A percentile compares a stretch with the other conserved stretches of the same genome.
Evolutionary conservation across 2,888 invertebrate species (phyloP).

Genomic region (Athripsodes cinereus): DNA sequence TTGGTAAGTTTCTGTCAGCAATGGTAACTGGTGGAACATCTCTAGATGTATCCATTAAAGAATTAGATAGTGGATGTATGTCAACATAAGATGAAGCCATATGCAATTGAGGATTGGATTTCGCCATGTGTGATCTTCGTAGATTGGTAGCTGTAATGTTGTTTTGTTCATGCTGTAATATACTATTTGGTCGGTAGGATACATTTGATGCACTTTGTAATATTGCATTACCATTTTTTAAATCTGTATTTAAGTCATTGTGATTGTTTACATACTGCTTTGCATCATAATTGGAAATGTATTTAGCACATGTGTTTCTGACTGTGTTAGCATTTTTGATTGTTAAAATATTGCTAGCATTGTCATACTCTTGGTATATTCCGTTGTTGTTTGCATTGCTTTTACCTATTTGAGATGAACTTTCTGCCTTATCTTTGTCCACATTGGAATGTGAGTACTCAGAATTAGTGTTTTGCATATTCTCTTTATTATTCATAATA

Average conservation of each 20-base stretch:
- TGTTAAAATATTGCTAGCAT: background rate
- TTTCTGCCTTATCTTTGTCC: too few relatives aligned
- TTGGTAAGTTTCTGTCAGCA: too few relatives aligned
- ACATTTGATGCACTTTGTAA: background rate
- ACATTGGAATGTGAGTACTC: background rate
- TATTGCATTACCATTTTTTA: background rate
- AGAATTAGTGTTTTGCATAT: background rate
- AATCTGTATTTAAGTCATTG: background rate
- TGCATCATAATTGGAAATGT: background rate
- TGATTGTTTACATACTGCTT: background rate
- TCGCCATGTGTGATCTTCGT: background rate
- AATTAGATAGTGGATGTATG: slow-evolving; percentile 9
- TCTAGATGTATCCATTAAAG: slow-evolving; percentile 2
- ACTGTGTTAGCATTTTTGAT: background rate
- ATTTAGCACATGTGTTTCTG: background rate
- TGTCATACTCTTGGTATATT: background rate
- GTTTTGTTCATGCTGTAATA: too few relatives aligned
- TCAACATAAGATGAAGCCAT: slow-evolving; percentile 9
- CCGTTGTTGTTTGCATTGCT: background rate
- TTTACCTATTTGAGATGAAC: too few relatives aligned
- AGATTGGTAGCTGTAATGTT: background rate
- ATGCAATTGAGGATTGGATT: background rate
- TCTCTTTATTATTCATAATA: background rate
- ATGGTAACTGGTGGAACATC: background rate
- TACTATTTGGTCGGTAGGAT: background rate